Conservation (phyloP, 2,113 vertebrate genomes). For the Ptilorrhoa leucosticta region DNA sequence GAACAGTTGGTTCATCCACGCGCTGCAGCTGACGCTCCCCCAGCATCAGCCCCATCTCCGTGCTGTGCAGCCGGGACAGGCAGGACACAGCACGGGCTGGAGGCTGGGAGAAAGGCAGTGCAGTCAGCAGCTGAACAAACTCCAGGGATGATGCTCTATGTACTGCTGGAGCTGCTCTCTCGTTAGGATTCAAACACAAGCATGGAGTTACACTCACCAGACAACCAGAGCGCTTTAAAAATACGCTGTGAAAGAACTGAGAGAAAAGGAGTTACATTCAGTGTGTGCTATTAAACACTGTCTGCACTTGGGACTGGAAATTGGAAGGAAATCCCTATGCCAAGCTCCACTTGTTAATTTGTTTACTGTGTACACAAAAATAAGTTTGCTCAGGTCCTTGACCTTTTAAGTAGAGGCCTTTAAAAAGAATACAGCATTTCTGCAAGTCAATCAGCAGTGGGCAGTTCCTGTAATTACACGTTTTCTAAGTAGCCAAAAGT, state of each 20-base stretch:
- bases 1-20: not conserved
- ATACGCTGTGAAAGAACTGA: not conserved
- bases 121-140: not conserved
- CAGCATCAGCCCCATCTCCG: not conserved
- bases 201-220: not conserved
- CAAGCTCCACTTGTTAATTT: constrained; percentile 45
- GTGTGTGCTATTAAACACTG: not conserved
- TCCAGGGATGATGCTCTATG: rapidly evolving
- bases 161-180: not conserved
- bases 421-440: not conserved
- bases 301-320: not conserved
- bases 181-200: not conserved
- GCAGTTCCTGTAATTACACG: rapidly evolving
- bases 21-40: not conserved
- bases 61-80: rapidly evolving
- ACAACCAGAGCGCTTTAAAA: not conserved
- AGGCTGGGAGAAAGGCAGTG: not conserved
- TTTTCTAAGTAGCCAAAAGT: not conserved
- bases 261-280: not conserved
- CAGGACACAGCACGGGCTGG: not conserved
- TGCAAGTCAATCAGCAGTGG: not conserved
- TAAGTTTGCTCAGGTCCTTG: constrained; percentile 34
- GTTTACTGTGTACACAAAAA: constrained; percentile 26
- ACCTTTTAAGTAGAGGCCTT: constrained; percentile 5
- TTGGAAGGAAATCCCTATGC: not conserved